These are phyloP conservation scores for Rhinogobius similis DNA, from an alignment of 2,113 vertebrate genomes.

Conservation along the genomic window DNA sequence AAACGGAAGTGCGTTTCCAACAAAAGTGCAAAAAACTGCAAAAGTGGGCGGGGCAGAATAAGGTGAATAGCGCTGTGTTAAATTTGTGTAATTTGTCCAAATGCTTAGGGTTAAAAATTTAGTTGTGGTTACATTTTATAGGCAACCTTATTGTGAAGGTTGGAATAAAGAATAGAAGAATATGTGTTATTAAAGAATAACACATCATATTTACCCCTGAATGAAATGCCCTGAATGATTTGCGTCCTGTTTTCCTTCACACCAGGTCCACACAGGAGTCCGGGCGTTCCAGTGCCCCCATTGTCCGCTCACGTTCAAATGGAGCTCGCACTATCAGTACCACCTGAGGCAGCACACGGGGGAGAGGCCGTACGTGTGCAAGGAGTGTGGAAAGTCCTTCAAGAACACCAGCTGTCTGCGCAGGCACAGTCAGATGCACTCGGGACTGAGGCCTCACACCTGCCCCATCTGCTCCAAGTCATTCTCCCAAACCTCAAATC, in stretches of 20 bases:
- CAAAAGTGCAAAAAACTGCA: no score
- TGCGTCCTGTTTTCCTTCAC: not conserved
- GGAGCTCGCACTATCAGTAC: slow-evolving; percentile 94
- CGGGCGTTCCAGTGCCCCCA: slow-evolving; percentile 89
- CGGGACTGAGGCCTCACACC: slow-evolving; percentile 85
- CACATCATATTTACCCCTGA: not conserved
- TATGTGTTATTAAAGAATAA: no score
- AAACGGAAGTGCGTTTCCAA: no score
- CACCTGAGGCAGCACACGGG: slow-evolving; percentile 91
- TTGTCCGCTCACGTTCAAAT: slow-evolving; percentile 91
- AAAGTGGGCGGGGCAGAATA: no score
- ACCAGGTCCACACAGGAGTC: slow-evolving; percentile 87
- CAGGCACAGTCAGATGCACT: slow-evolving; percentile 89
- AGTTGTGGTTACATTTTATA: no score
- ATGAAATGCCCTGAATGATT: not conserved
- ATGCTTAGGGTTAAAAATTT: no score
- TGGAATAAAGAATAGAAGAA: no score
- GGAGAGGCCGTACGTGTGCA: slow-evolving; percentile 86
- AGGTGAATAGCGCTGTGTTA: no score
- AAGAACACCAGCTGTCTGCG: slow-evolving; percentile 91
- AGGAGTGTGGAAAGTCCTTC: slow-evolving; percentile 91
- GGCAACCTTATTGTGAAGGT: no score
- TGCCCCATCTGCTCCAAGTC: slow-evolving; percentile 88
- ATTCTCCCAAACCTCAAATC: slow-evolving; percentile 90
- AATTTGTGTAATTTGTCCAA: no score